These are phyloP conservation scores for Lasioglossum calceatum DNA, from an alignment of 2,888 invertebrate species.

Conservation along the genomic window DNA sequence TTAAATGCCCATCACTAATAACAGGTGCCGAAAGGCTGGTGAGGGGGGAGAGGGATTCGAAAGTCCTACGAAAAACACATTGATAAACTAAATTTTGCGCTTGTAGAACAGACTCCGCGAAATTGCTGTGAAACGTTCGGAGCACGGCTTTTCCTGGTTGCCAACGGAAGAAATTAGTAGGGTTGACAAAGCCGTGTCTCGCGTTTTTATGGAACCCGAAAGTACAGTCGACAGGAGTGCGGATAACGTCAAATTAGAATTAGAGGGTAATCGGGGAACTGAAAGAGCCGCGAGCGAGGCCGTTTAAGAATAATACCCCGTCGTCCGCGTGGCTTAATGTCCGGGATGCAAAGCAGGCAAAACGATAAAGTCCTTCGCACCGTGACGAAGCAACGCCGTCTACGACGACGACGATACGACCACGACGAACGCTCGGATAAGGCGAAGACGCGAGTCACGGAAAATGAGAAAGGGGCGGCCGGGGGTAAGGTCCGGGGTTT, in stretches of 20 bases:
- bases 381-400: conserved; percentile 59
- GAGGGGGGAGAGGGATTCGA: no score
- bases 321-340: conserved; percentile 66
- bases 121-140: background rate
- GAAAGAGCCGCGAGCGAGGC: conserved; percentile 46
- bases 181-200: background rate
- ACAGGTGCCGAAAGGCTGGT: no score
- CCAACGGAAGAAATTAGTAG: conserved; percentile 17
- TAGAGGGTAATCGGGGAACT: conserved; percentile 67
- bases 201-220: conserved; percentile 46
- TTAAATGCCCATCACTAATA: no score
- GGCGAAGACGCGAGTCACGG: conserved; percentile 61
- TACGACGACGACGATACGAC: conserved; percentile 25
- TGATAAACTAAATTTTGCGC: background rate
- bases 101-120: background rate
- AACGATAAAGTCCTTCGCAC: conserved; percentile 69
- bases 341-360: conserved; percentile 71
- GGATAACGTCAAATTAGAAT: conserved; percentile 68
- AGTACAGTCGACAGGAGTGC: conserved; percentile 21
- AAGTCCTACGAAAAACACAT: background rate
- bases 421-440: conserved; percentile 59
- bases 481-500: conserved; percentile 68
- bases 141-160: background rate
- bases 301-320: conserved; percentile 69
- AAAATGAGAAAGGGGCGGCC: conserved; percentile 61